Conservation (phyloP, 2,797 vertebrate species). For the Anableps anableps region DNA sequence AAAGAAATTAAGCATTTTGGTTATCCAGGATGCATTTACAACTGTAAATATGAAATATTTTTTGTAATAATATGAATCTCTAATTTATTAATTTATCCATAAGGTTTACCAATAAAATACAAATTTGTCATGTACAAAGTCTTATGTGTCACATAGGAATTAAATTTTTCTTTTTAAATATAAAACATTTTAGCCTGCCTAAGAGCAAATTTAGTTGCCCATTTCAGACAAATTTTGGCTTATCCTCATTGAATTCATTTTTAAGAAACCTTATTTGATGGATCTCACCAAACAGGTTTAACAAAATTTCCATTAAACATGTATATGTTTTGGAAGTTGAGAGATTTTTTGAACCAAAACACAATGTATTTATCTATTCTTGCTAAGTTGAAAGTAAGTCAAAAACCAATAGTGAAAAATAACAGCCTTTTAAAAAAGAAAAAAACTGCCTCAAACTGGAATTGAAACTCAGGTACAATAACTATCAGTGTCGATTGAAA, state of each 20-base stretch:
- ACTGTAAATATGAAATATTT: not conserved
- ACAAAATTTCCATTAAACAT: not conserved
- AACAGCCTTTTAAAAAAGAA: slow-evolving; percentile 16
- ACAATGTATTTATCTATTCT: not conserved
- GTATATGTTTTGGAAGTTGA: not conserved
- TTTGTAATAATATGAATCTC: not conserved
- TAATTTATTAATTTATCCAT: not conserved
- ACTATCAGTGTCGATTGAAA: slow-evolving; percentile 64
- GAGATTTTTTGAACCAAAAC: not conserved
- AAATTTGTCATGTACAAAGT: not conserved
- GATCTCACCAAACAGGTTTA: slow-evolving; percentile 6
- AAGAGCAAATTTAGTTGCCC: slow-evolving; percentile 5
- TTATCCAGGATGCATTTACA: slow-evolving; percentile 13
- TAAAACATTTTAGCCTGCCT: not conserved
- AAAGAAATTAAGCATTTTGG: slow-evolving; percentile 7
- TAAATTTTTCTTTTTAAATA: not conserved
- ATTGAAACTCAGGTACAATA: slow-evolving; percentile 52
- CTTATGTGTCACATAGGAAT: not conserved
- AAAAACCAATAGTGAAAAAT: slow-evolving; percentile 4
- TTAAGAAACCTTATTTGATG: not conserved
- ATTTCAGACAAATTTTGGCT: not conserved
- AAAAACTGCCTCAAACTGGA: slow-evolving; percentile 71
- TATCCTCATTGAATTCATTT: slow-evolving; percentile 11
- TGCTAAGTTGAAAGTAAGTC: slow-evolving; percentile 1
- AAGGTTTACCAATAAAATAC: not conserved